Conservation (phyloP, 2,113 vertebrate genomes). For the Sinocyclocheilus grahami region DNA sequence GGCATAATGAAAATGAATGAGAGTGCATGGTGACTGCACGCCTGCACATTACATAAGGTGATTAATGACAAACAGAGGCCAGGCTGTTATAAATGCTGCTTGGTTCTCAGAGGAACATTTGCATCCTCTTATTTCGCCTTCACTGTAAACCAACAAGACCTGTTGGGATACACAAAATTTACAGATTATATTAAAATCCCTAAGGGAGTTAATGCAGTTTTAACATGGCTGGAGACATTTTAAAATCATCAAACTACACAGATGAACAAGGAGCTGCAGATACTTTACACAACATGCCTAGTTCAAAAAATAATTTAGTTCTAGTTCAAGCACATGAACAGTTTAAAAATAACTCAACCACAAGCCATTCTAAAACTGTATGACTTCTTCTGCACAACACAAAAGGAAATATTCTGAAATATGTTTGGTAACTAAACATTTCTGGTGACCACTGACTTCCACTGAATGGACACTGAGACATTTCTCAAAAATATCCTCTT, state of each 20-base stretch:
- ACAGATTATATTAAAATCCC: too few species aligned
- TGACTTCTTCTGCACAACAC: not conserved
- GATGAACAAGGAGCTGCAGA: not conserved
- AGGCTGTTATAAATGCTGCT: conserved; percentile 31
- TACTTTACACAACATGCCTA: too few species aligned
- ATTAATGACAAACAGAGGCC: conserved; percentile 29
- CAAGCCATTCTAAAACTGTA: not conserved
- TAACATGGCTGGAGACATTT: not conserved
- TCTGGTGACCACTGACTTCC: not conserved
- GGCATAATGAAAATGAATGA: conserved; percentile 2
- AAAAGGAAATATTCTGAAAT: not conserved
- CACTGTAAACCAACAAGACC: too few species aligned
- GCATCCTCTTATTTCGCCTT: not conserved
- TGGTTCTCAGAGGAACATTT: not conserved
- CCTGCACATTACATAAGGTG: not conserved
- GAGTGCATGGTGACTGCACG: conserved; percentile 1
- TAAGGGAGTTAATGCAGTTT: not conserved
- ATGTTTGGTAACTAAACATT: not conserved
- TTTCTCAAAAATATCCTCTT: too few species aligned
- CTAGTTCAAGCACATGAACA: too few species aligned
- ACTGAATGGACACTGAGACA: too few species aligned
- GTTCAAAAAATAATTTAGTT: too few species aligned
- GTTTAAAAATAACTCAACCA: too few species aligned
- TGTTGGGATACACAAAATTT: too few species aligned
- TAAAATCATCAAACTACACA: too few species aligned